Evolutionary conservation across 2,888 invertebrate genomes (phyloP).

Genomic region (Ecliptopera silaceata): DNA sequence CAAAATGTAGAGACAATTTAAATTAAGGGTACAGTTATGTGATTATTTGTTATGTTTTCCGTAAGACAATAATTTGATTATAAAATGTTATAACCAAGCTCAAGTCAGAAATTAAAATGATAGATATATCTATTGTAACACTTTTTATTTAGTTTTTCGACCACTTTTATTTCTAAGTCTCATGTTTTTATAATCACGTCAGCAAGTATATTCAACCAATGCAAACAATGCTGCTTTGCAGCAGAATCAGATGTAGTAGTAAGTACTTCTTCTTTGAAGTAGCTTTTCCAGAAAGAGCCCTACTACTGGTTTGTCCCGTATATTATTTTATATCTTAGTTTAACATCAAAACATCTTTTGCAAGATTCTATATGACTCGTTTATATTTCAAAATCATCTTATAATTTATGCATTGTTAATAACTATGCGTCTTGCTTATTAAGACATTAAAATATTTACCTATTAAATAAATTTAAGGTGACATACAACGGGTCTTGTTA

Average conservation of each 20-base stretch:
- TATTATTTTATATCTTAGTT: too few species aligned
- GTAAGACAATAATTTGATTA: slow-evolving; percentile 18
- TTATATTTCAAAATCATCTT: slow-evolving; percentile 25
- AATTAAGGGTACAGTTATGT: slow-evolving; percentile 27
- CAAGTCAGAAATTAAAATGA: too few species aligned
- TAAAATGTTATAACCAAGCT: not conserved
- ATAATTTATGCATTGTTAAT: slow-evolving; percentile 35
- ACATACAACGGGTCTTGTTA: slow-evolving; percentile 30
- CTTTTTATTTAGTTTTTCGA: too few species aligned
- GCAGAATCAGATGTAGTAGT: too few species aligned
- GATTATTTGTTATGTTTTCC: slow-evolving; percentile 24
- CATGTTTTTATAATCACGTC: too few species aligned
- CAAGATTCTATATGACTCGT: not conserved
- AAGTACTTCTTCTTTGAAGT: too few species aligned
- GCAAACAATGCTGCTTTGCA: too few species aligned
- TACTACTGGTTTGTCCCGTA: too few species aligned
- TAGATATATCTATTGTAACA: too few species aligned
- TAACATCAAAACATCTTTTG: not conserved
- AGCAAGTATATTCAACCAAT: too few species aligned
- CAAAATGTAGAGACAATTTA: slow-evolving; percentile 28
- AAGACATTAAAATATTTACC: slow-evolving; percentile 37
- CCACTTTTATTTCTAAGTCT: too few species aligned
- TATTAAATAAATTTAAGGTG: slow-evolving; percentile 32
- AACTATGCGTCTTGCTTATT: slow-evolving; percentile 27
- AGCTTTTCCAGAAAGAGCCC: too few species aligned